Evolutionary conservation across 2,113 vertebrate genomes (phyloP).

Genomic region (Podiceps cristatus): DNA sequence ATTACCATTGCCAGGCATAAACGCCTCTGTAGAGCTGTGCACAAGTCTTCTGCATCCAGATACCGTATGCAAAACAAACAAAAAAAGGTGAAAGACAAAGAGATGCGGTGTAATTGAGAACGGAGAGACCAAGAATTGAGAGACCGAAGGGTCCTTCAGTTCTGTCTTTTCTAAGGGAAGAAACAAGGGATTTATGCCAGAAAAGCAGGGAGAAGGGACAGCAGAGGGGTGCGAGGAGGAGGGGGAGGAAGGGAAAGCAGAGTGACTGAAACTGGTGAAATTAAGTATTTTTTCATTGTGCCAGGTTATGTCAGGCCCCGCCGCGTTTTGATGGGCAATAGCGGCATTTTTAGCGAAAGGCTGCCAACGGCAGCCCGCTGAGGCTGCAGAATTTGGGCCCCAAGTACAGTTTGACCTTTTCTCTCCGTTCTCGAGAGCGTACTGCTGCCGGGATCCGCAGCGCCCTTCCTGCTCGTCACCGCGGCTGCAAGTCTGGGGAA

Average conservation of each 20-base stretch:
- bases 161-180: neutral
- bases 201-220: neutral
- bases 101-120: neutral
- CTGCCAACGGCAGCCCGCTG: neutral
- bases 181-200: neutral
- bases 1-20: neutral
- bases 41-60: neutral
- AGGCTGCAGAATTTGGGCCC: no score
- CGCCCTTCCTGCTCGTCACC: neutral
- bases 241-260: neutral
- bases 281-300: neutral
- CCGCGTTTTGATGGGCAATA: neutral
- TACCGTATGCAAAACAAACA: fast-evolving
- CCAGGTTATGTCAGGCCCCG: neutral
- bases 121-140: neutral
- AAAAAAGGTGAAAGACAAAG: neutral
- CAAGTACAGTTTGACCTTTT: neutral
- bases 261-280: neutral
- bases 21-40: neutral
- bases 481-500: no score
- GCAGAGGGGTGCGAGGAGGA: neutral
- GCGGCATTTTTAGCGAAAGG: neutral
- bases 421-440: neutral
- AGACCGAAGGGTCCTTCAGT: neutral
- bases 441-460: fast-evolving